Evolutionary conservation across 2,113 vertebrate genomes (phyloP).

Genomic region (Ceuthmochares aereus): DNA sequence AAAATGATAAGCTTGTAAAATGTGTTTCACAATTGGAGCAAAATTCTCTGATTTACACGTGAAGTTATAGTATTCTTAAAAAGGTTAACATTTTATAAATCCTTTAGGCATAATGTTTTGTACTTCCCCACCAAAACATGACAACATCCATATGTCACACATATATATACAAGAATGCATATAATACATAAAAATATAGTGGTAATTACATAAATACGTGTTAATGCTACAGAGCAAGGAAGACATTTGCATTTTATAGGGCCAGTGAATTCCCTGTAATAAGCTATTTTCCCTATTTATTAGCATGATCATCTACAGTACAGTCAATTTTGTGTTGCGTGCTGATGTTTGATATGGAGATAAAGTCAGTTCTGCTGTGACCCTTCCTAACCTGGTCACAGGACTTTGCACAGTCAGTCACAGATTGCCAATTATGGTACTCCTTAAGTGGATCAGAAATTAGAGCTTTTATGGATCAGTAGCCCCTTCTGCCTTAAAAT

Average conservation of each 20-base stretch:
- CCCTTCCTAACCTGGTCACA: neutral
- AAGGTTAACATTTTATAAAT: neutral
- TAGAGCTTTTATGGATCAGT: slow-evolving; percentile 10
- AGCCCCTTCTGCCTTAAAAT: slow-evolving; percentile 1
- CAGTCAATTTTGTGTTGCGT: slow-evolving; percentile 1
- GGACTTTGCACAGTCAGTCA: neutral
- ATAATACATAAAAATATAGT: neutral
- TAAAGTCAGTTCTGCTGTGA: slow-evolving; percentile 12
- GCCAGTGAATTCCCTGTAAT: neutral
- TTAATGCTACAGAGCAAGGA: neutral
- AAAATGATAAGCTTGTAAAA: neutral
- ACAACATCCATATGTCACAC: neutral
- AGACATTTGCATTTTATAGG: neutral
- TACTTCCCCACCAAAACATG: neutral
- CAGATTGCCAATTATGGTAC: neutral
- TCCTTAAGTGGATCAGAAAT: neutral
- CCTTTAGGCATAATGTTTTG: neutral
- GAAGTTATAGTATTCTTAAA: neutral
- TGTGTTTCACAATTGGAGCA: neutral
- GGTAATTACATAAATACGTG: neutral
- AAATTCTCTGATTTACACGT: neutral
- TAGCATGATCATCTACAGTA: neutral
- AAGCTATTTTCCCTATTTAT: neutral
- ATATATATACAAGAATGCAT: neutral
- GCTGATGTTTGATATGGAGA: neutral